Base-by-base conservation (phyloP, 2,888 invertebrate species). In the Thymelicus lineola region DNA sequence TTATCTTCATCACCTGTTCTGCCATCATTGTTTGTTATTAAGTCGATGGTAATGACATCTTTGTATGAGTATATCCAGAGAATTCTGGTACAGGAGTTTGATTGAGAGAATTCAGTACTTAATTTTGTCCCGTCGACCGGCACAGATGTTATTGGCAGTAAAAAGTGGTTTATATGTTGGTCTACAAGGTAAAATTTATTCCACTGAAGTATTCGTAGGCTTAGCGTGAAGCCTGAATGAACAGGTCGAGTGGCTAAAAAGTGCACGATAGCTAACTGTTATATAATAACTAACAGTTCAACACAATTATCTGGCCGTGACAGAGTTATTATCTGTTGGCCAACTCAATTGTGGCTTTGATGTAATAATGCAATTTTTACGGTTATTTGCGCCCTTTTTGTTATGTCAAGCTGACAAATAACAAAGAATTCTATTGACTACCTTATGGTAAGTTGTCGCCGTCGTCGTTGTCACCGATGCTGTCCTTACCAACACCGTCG, bases 211-310 rank as follows among this genome's bases (percentile, higher is more conserved):
- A 42, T 12, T 42, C 0, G 59, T 50, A 66, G 66, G 59, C 59
- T 66, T 20, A 50, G 42, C 20, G 59, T 50, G 66, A 66, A 60
- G 66, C 66, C 59, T 66, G 66, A 66, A 66, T 66, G 66, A 50
- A 36, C 66, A 53, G 50, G 42, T 28, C 60, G 66, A 66, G 53
- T 60, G 60, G 59, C 12, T 66, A 66, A 58, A 28, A 58, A 17
- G 46, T 60, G 38, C 46, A 46, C n/a, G 66, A 60, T 60, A 50
- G 60, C 60, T 66, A 50, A 66, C 66, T 50, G 50, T 66, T 66
- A 60, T n/a, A 60, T 66, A 66, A 66, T 42, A 53, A 42, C 42
- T 10, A 42, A 42, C 50, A 7, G 48, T 17, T 60, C 50, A 60
- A 66, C 66, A 55, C 42, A 60, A 60, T 66, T 50, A 46, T 36